Conservation (phyloP, 2,888 invertebrate genomes). For the Lutraria lutraria region DNA sequence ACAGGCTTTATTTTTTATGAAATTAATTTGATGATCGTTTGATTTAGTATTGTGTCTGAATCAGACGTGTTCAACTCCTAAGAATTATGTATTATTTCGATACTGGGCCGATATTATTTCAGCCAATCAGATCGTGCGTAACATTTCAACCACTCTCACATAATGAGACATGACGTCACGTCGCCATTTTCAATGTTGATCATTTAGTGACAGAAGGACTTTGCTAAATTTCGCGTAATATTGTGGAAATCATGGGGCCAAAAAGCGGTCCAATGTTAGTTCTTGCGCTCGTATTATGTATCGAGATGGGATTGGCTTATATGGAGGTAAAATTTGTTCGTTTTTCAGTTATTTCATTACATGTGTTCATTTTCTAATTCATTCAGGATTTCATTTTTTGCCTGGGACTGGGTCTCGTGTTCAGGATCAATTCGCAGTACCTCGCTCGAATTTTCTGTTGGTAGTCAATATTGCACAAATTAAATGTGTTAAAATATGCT, state of each 20-base stretch:
- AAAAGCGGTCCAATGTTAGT: conserved; percentile 71
- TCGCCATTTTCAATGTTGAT: conserved; percentile 66
- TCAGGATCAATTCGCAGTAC: neutral
- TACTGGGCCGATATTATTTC: neutral
- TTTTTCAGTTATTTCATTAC: neutral
- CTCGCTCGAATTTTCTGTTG: neutral
- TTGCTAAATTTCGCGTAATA: conserved; percentile 43
- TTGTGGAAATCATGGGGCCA: conserved; percentile 72
- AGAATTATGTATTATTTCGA: neutral
- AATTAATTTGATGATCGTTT: no score
- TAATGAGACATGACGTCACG: conserved; percentile 76
- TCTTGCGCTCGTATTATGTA: conserved; percentile 65
- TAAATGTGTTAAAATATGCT: neutral
- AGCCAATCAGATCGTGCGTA: conserved; percentile 61
- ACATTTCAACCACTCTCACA: conserved; percentile 50
- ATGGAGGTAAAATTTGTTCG: conserved; percentile 72
- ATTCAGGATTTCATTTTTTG: neutral
- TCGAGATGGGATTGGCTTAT: conserved; percentile 76
- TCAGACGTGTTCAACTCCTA: no score
- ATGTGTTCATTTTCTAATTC: conserved; percentile 5
- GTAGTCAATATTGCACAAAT: neutral
- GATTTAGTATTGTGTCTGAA: no score
- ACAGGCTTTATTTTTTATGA: no score
- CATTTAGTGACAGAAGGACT: conserved; percentile 41
- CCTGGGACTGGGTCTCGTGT: neutral